Conservation (phyloP, 2,888 invertebrate genomes). For the Drosophila austrosaltans region DNA sequence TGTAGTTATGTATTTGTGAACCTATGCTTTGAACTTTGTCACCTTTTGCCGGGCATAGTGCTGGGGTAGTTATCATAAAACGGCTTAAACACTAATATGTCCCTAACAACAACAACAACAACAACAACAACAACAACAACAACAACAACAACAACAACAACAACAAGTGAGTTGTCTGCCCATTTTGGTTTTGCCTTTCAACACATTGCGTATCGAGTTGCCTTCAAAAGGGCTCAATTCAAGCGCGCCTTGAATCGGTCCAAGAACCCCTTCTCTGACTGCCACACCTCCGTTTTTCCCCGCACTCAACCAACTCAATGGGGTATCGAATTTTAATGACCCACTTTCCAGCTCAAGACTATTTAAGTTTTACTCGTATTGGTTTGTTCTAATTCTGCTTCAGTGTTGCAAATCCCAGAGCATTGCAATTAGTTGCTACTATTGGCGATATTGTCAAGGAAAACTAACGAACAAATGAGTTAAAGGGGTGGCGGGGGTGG, state of each 20-base stretch:
- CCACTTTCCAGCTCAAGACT: slow-evolving; percentile 79
- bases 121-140: slow-evolving; percentile 44
- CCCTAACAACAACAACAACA: slow-evolving; percentile 39
- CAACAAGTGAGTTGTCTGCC: slow-evolving; percentile 35
- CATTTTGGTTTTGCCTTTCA: slow-evolving; percentile 22
- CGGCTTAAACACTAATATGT: slow-evolving; percentile 63
- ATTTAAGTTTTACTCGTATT: slow-evolving; percentile 72
- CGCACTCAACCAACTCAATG: slow-evolving; percentile 21
- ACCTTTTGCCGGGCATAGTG: slow-evolving; percentile 48
- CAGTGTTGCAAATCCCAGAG: slow-evolving; percentile 63
- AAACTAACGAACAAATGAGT: slow-evolving; percentile 41
- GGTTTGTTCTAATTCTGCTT: slow-evolving; percentile 78
- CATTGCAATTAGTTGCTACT: slow-evolving; percentile 64
- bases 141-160: slow-evolving; percentile 42
- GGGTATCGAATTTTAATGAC: slow-evolving; percentile 81
- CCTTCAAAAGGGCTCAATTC: slow-evolving; percentile 68
- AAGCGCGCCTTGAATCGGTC: slow-evolving; percentile 73
- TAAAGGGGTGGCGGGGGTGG: slow-evolving; percentile 25
- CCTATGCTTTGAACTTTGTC: slow-evolving; percentile 64
- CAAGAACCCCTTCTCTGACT: slow-evolving; percentile 62
- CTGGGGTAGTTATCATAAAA: slow-evolving; percentile 62
- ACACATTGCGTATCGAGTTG: slow-evolving; percentile 68
- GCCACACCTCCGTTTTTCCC: neutral
- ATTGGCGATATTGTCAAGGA: slow-evolving; percentile 48
- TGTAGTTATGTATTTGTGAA: slow-evolving; percentile 34